These are phyloP conservation scores for Bombylius major DNA, from an alignment of 2,888 invertebrate genomes.

Conservation along the genomic window DNA sequence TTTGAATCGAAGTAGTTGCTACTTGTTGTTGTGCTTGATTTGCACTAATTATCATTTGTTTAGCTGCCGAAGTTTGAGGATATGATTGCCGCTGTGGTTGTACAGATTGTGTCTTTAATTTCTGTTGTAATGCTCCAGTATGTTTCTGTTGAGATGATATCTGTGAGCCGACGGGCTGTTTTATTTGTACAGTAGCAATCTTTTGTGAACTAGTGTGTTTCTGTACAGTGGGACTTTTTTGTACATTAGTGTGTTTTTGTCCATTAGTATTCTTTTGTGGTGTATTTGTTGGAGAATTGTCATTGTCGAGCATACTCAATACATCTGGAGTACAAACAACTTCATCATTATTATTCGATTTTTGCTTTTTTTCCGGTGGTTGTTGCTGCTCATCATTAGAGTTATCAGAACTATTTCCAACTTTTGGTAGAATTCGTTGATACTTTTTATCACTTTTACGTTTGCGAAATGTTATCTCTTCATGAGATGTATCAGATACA, in stretches of 20 bases:
- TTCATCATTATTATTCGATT: conserved; percentile 30
- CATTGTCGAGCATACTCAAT: conserved; percentile 32
- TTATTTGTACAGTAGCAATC: neutral
- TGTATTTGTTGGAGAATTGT: conserved; percentile 16
- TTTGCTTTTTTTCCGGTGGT: conserved; percentile 17
- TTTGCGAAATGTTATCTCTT: neutral
- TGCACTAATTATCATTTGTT: no score
- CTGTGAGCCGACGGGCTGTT: no score
- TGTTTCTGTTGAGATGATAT: neutral
- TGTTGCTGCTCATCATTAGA: conserved; percentile 11
- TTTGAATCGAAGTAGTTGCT: neutral
- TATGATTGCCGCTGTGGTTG: conserved; percentile 1
- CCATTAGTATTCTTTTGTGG: no score
- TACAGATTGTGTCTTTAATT: neutral
- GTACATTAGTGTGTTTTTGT: no score
- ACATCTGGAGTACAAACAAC: conserved; percentile 52
- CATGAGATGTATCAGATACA: conserved; percentile 17
- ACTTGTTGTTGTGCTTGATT: neutral
- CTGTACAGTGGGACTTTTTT: no score
- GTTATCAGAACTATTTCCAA: conserved; percentile 12
- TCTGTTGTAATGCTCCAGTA: neutral
- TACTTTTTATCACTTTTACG: conserved; percentile 5
- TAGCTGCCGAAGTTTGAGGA: neutral
- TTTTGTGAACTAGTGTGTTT: neutral
- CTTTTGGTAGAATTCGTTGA: conserved; percentile 11